Evolutionary conservation across 2,888 invertebrate species (phyloP).

Genomic region (Epinotia nisella): DNA sequence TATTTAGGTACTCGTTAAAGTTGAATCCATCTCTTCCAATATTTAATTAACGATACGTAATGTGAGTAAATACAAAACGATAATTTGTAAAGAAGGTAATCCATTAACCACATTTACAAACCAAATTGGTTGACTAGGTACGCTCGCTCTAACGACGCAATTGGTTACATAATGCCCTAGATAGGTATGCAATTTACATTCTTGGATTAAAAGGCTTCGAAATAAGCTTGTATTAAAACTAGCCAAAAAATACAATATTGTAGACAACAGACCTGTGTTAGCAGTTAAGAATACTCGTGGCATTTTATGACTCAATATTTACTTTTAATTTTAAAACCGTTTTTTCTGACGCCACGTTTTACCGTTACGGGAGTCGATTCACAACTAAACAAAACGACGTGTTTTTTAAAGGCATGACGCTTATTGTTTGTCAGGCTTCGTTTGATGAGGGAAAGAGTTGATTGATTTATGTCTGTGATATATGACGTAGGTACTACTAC

Average conservation of each 20-base stretch:
- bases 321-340: neutral
- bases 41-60: no score
- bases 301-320: neutral
- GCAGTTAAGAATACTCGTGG: neutral
- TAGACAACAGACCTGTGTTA: neutral
- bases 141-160: no score
- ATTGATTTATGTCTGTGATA: neutral
- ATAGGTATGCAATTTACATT: no score
- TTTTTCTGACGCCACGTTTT: slow-evolving; percentile 3
- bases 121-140: no score
- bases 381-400: slow-evolving; percentile 3
- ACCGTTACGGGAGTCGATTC: neutral
- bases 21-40: no score
- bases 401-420: neutral
- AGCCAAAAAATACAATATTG: neutral
- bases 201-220: no score
- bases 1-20: no score
- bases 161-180: no score
- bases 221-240: no score
- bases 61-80: no score
- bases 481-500: neutral
- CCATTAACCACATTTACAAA: no score
- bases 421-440: neutral
- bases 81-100: no score
- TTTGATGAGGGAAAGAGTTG: neutral